Conservation (phyloP, 2,888 invertebrate genomes). For the Idaea aversata region DNA sequence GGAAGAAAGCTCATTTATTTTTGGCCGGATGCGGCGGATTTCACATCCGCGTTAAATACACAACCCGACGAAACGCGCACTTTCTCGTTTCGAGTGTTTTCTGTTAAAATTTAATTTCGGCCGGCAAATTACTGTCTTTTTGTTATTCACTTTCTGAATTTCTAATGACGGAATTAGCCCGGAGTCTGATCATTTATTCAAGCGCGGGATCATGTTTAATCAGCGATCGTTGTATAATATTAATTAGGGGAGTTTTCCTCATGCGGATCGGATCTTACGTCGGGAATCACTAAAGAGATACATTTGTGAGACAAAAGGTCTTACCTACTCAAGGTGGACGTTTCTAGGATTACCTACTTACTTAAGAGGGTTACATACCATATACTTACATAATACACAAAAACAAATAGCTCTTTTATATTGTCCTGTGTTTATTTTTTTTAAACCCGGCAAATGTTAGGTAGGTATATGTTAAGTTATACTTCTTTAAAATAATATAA, state of each 20-base stretch:
- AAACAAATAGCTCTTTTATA: no score
- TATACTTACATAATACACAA: no score
- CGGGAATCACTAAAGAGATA: background rate
- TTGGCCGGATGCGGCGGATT: constrained; percentile 77
- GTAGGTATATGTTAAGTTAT: no score
- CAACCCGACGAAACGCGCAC: constrained; percentile 65
- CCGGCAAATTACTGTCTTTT: constrained; percentile 73
- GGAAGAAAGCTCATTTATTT: constrained; percentile 80
- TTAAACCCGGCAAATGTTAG: no score
- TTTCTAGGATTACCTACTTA: background rate
- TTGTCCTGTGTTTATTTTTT: no score
- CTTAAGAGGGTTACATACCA: no score
- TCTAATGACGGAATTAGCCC: constrained; percentile 61
- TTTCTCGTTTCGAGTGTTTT: constrained; percentile 69
- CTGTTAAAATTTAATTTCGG: constrained; percentile 75
- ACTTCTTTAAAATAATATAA: no score
- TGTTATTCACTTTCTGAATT: constrained; percentile 74
- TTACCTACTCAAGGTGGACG: constrained; percentile 1
- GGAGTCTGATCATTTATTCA: constrained; percentile 60
- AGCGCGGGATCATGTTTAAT: constrained; percentile 53
- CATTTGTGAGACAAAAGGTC: constrained; percentile 1
- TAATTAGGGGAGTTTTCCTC: constrained; percentile 47
- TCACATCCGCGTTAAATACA: constrained; percentile 78
- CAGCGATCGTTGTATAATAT: constrained; percentile 55
- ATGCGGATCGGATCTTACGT: background rate